Evolutionary conservation across 2,888 invertebrate genomes (phyloP).

Genomic region (Psylliodes chrysocephalus): DNA sequence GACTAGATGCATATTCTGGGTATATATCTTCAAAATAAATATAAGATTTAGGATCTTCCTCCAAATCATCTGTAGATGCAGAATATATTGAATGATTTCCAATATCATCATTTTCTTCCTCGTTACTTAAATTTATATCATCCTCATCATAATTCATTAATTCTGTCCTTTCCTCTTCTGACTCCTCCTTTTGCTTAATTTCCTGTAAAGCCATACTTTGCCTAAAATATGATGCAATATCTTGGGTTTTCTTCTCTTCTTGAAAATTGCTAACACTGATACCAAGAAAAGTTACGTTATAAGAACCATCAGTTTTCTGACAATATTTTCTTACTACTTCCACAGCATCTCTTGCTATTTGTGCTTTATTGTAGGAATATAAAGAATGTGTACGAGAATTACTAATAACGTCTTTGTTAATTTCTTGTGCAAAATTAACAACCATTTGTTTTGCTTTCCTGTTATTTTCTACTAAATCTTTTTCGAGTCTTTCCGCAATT

Average conservation of each 20-base stretch:
- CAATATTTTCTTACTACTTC: constrained; percentile 72
- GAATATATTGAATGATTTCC: constrained; percentile 40
- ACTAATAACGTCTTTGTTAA: constrained; percentile 67
- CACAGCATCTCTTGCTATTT: constrained; percentile 74
- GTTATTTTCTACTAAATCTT: constrained; percentile 84
- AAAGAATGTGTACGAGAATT: constrained; percentile 74
- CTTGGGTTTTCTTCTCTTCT: constrained; percentile 67
- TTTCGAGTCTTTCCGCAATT: constrained; percentile 82
- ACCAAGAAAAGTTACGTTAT: constrained; percentile 74
- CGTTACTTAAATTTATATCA: neutral
- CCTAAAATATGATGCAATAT: constrained; percentile 54
- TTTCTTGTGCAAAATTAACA: constrained; percentile 74
- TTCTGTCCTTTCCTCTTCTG: neutral
- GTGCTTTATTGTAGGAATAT: constrained; percentile 73
- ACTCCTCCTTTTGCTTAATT: neutral
- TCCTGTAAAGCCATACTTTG: neutral
- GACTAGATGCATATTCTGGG: constrained; percentile 38
- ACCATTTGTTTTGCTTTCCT: constrained; percentile 83
- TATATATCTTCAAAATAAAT: constrained; percentile 45
- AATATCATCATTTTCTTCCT: constrained; percentile 9
- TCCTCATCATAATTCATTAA: neutral
- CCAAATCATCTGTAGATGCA: constrained; percentile 42
- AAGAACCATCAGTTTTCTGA: constrained; percentile 55
- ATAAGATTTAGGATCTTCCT: constrained; percentile 40
- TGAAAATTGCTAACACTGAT: constrained; percentile 85